Conservation (phyloP, 2,888 invertebrate species). For the Ochlodes sylvanus region DNA sequence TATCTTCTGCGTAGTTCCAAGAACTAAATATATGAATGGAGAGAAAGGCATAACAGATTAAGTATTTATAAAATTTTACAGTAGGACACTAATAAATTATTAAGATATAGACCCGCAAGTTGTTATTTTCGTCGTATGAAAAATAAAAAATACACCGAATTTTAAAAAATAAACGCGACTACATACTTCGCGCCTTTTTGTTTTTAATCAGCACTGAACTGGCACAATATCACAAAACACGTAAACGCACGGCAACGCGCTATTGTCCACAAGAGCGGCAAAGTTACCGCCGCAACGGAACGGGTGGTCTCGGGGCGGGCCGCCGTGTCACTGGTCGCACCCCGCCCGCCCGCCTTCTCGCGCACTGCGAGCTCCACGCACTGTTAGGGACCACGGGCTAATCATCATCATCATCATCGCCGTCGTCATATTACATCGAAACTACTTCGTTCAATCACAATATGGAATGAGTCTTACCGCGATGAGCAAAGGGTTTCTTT, state of each 20-base stretch:
- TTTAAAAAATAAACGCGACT: neutral
- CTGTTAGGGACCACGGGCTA: slow-evolving; percentile 41
- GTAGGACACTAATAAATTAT: too few relatives aligned
- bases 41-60: too few relatives aligned
- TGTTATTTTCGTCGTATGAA: neutral
- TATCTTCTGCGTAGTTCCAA: too few relatives aligned
- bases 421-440: neutral
- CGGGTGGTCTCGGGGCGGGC: slow-evolving; percentile 70
- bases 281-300: slow-evolving; percentile 49
- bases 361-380: slow-evolving; percentile 58
- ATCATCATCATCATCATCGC: slow-evolving; percentile 19
- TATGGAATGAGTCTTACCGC: too few relatives aligned
- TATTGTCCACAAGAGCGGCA: slow-evolving; percentile 45
- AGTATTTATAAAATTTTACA: too few relatives aligned
- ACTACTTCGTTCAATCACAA: too few relatives aligned
- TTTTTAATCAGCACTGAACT: slow-evolving; percentile 34
- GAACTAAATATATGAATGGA: too few relatives aligned
- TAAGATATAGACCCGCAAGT: neutral
- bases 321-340: slow-evolving; percentile 68
- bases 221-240: slow-evolving; percentile 38
- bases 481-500: neutral
- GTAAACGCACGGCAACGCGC: slow-evolving; percentile 2
- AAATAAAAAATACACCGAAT: slow-evolving; percentile 3
- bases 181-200: slow-evolving; percentile 24
- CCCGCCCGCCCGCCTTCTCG: slow-evolving; percentile 56